Conservation (phyloP, 2,113 vertebrate species). For the Regulus satrapa region DNA sequence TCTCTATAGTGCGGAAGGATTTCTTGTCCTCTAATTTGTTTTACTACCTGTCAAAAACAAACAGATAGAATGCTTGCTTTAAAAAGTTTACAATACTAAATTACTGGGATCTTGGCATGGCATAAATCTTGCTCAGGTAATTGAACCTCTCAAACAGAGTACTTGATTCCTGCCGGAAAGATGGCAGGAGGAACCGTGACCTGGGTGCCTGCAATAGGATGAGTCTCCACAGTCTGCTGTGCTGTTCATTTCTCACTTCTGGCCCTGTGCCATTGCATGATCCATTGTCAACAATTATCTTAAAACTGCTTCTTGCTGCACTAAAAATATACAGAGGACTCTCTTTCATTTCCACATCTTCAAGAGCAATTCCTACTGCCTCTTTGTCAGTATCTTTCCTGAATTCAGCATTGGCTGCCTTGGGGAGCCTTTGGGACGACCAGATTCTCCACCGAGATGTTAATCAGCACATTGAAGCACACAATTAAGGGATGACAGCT, state of each 20-base stretch:
- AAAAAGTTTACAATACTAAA: background rate
- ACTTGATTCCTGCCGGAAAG: fast-evolving
- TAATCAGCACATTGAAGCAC: background rate
- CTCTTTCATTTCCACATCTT: background rate
- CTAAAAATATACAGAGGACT: background rate
- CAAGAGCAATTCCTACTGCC: background rate
- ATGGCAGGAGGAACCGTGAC: background rate
- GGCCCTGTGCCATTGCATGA: background rate
- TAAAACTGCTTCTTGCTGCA: background rate
- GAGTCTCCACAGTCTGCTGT: background rate
- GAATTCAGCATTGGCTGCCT: background rate
- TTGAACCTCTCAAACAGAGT: background rate
- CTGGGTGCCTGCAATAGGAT: background rate
- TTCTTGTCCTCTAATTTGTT: background rate
- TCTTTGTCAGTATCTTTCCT: background rate
- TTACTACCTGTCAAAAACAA: background rate
- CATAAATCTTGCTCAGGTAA: background rate
- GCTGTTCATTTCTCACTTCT: background rate
- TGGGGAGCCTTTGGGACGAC: background rate
- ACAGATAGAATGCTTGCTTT: background rate
- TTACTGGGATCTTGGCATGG: background rate
- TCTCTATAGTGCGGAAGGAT: background rate
- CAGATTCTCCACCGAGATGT: background rate
- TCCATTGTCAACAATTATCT: fast-evolving
- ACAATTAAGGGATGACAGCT: background rate